Percentiles rank a stretch among this genome's conserved stretches.
Evolutionary conservation across 2,888 invertebrate species (phyloP).

Genomic region (Hemicrepidius hirtus): DNA sequence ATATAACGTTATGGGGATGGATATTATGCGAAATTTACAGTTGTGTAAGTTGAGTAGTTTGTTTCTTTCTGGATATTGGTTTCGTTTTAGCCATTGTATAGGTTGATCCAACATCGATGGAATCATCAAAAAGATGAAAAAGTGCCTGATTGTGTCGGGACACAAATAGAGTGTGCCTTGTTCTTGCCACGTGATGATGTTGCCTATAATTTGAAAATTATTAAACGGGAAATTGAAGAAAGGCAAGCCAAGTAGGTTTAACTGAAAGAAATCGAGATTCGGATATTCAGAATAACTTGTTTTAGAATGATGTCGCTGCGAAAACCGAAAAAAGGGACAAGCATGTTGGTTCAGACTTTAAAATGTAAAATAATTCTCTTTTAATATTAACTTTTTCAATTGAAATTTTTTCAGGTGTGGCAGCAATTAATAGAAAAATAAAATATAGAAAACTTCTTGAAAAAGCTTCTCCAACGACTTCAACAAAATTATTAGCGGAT

Average conservation of each 20-base stretch:
- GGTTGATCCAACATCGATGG: conserved; percentile 59
- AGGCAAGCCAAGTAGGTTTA: conserved; percentile 56
- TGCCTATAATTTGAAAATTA: conserved; percentile 58
- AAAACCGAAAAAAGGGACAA: conserved; percentile 58
- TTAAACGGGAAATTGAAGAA: conserved; percentile 59
- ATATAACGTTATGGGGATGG: conserved; percentile 56
- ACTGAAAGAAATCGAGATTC: too few species aligned
- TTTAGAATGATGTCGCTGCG: conserved; percentile 56
- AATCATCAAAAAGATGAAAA: conserved; percentile 51
- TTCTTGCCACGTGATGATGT: conserved; percentile 60
- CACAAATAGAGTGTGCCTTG: conserved; percentile 58
- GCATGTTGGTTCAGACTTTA: conserved; percentile 60
- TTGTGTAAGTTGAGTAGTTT: conserved; percentile 52
- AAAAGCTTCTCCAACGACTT: conserved; percentile 48
- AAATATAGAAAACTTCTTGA: conserved; percentile 56
- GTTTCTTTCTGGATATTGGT: not conserved
- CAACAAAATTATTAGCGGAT: not conserved
- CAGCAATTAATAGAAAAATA: conserved; percentile 59
- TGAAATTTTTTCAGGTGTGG: conserved; percentile 54
- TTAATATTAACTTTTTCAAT: too few species aligned
- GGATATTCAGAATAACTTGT: too few species aligned
- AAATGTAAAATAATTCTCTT: conserved; percentile 56
- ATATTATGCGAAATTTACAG: conserved; percentile 50
- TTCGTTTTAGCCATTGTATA: conserved; percentile 57
- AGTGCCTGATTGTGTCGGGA: conserved; percentile 56